Conservation (phyloP, 2,888 invertebrate species). For the Zhengitettix transpicula region DNA sequence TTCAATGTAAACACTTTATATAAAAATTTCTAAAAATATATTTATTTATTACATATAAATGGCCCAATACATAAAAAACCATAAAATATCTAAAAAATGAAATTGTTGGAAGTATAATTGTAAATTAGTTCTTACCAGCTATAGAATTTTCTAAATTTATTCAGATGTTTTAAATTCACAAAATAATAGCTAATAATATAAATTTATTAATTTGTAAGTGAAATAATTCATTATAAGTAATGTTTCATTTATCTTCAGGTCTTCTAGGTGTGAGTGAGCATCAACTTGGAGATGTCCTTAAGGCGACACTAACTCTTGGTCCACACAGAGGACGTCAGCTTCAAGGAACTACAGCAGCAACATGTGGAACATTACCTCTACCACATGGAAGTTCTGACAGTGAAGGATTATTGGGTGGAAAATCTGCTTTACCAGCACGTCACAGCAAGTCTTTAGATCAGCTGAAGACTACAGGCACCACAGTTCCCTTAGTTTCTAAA, state of each 20-base stretch:
- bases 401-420: conserved; percentile 1
- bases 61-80: no score
- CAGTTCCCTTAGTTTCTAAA: conserved; percentile 15
- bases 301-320: conserved; percentile 45
- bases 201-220: no score
- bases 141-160: no score
- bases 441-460: conserved; percentile 66
- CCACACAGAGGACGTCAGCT: conserved; percentile 25
- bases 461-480: conserved; percentile 33
- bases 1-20: no score
- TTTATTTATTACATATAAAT: no score
- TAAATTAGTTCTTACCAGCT: no score
- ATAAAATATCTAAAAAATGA: no score
- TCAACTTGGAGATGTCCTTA: conserved; percentile 37
- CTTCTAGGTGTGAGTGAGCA: conserved; percentile 36
- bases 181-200: no score
- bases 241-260: conserved; percentile 16
- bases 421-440: conserved; percentile 40
- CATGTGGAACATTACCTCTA: conserved; percentile 6
- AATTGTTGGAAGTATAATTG: no score
- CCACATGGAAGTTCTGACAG: conserved; percentile 2
- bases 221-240: neutral
- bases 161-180: no score
- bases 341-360: conserved; percentile 5
- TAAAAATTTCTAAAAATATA: no score